Base-by-base conservation (phyloP, 2,113 vertebrate genomes). In the Recurvirostra avosetta region DNA sequence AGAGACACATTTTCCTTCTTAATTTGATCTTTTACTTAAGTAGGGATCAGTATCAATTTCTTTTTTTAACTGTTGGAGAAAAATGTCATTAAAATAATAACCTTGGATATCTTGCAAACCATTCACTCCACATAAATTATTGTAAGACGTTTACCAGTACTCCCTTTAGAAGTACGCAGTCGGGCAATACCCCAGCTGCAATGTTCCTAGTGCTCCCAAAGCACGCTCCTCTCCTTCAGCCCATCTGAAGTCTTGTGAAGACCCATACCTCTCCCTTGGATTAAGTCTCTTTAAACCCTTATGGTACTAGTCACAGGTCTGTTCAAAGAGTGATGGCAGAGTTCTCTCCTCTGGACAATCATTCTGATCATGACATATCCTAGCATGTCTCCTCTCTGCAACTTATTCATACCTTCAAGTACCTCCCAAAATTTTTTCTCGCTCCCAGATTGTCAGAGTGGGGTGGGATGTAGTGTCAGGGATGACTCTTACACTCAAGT, bases 11-110 rank as follows among this genome's bases (percentile, higher is more conserved):
- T 91, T 47, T 77, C 75, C 73, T 74, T 61, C 76, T 75, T 78
- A 86, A 94, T 92, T 55, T 76, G 26, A 94, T 86, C 50, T 82
- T 81, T 88, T 83, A 73, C 43, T 63, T 82, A 79, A 66, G 23
- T 14, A 75, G n/a, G 58, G 26, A 81, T 76, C 34, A 41, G 14
- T 68, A 92, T 68, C 8, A 38, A 30, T 80, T 61, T 82, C 3
- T 61, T 26, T 68, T 81, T 92, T 80, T 30, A 88, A 78, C 30
- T 49, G 43, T 16, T 34, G 27, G 20, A 3, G 0, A 73, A 87
- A 88, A 86, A 75, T 15, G n/a, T 50, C 6, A 82, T 25, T 29
- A 62, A 91, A 77, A 62, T 16, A 59, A 23, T 26, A 71, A 15
- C 18, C 53, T 89, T 53, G 40, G 43, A 6, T 76, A 40, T 34